Base-by-base conservation (phyloP, 2,888 invertebrate genomes). In the Microctonus brassicae region DNA sequence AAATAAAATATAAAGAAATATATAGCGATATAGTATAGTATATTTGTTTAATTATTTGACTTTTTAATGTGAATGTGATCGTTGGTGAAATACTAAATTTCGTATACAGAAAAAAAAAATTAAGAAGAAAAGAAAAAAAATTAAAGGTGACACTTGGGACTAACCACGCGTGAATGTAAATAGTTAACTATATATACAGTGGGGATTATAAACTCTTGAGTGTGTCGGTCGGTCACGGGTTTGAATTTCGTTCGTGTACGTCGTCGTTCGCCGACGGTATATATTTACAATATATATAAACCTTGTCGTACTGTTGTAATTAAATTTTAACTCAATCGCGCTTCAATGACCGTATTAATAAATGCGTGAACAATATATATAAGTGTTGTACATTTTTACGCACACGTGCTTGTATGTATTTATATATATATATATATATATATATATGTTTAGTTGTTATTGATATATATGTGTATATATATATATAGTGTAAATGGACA, bases 311-410 rank as follows among this genome's bases (percentile, higher is more conserved):
- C 33, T 39, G 57, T 60, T 55, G 53, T 61, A 64, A 61, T 68
- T 63, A 58, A 63, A 68, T 68, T 63, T 68, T 42, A 39, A 72
- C 52, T 29, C 62, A 34, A 60, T 60, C 69, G 64, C 60, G 64
- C 64, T 33, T 72, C 72, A 72, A 69, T 69, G 72, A 73, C 36
- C 29, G 17, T 33, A 33, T 20, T 58, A 34, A 58, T 58, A 58
- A 58, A 33, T 34, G 34, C 29, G 33, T 64, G 62, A 36, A 62
- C 62, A 62, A 62, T 62, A 36, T 29, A 36, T 64, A 33, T 58
- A 42, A 20, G 17, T 47, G 17, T 47, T 47, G 47, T 47, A 47
- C 17, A 47, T 47, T 17, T 47, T 47, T 64, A 64, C 42, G 20
- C 26, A 64, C 63, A 64, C 63, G 63, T 64, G 63, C 52, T 64